phyloP scores from a whole-genome alignment of 2,113 vertebrate species.

The Cettia cetti region DNA sequence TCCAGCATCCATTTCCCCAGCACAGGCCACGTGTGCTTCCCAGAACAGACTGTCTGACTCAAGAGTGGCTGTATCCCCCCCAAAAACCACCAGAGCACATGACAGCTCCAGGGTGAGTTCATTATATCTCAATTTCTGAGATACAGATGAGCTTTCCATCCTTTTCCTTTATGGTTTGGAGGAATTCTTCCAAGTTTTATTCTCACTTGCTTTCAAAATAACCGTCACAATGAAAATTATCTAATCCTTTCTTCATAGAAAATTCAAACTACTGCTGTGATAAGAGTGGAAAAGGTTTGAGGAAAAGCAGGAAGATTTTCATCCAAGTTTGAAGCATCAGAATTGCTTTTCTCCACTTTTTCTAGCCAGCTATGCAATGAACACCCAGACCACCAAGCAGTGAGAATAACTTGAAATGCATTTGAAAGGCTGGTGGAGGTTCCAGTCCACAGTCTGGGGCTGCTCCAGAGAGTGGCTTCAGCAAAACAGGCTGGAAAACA shows the following conservation, averaged over 20 bases:
- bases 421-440: background rate
- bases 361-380: background rate
- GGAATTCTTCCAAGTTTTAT: background rate
- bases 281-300: background rate
- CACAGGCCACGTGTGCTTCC: background rate
- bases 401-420: background rate
- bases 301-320: background rate
- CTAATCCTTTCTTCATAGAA: background rate
- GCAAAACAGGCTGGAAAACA: background rate
- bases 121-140: background rate
- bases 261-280: background rate
- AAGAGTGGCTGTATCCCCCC: background rate
- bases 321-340: background rate
- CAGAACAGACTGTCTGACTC: background rate
- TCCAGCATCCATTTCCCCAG: background rate
- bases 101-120: background rate
- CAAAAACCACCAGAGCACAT: background rate
- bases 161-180: background rate
- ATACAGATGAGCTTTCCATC: background rate
- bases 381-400: rapidly evolving
- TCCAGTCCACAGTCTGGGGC: background rate
- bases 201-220: background rate
- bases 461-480: background rate
- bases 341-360: background rate
- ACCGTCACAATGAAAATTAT: background rate